Evolutionary conservation across 2,113 vertebrate species (phyloP), one percentile per base, ranked within the genome.

Genomic region (Etheostoma spectabile): DNA sequence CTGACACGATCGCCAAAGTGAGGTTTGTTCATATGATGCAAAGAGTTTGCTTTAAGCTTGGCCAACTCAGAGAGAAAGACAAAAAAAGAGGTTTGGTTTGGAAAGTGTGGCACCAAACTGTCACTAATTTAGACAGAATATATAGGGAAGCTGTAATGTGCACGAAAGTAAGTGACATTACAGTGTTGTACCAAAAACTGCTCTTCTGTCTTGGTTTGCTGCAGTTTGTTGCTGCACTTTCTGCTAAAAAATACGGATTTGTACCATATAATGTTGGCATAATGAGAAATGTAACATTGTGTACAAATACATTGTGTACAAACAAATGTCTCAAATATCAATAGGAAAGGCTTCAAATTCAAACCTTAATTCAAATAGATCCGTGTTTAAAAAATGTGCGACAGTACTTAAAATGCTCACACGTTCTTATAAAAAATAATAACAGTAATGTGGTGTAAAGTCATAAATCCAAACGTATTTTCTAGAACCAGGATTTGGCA

Each of bases 241-340:
- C 5, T 48, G 19, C 21, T 60, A 57, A 51, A 30, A 64, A 75
- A 27, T 35, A 76, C 18, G 62, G 49, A 83, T 46, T 62, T 68
- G 57, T 76, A 76, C 62, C 70, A 52, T 73, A 48, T 24, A 42
- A 10, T 19, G 52, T n/a, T 27, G 4, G 13, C 38, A 61, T 22
- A 30, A 52, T 46, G 13, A 61, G 24, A 60, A 22, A 19, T 66
- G 60, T 71, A 74, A 82, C 82, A 78, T 69, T 45, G 13, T 27
- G 45, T 24, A 77, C 95, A 93, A 86, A 97, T 96, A 89, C 97
- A 97, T 96, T 96, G 97, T 83, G 95, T 93, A 91, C 96, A 96
- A 70, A n/a, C n/a, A n/a, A n/a, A n/a, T 1, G 60, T 33, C 21
- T 52, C 5, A 21, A 35, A 57, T 42, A 55, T 21, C 16, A 35